Base-by-base conservation (phyloP, 1,140 invertebrate species). In the Stegodyphus dumicola region DNA sequence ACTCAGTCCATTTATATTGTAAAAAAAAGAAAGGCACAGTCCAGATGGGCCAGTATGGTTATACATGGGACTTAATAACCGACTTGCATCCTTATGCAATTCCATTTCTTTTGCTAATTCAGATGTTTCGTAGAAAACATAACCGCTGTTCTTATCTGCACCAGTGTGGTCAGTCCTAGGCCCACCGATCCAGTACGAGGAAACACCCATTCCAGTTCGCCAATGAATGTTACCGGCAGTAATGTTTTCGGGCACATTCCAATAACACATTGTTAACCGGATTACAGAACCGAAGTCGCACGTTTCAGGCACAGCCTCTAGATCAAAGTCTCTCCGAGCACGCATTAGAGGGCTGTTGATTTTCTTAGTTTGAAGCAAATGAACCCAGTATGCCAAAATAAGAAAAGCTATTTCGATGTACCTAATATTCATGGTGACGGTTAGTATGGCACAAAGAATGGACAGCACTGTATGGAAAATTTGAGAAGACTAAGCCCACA, bases 91-190 rank as follows among this genome's bases (percentile, higher is more conserved):
- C 5, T 60, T 60, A 1, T 9, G 15, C 9, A 15, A 48, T 17
- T 11, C 11, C 11, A 18, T 7, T 11, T 65, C 48, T 33, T 64
- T 33, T 60, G 56, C 75, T 7, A 78, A 56, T 71, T 86, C 0
- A 18, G 93, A 94, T 3, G 93, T 93, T 88, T 94, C 93, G 86
- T 93, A 90, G 79, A 94, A 93, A 7, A 92, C 91, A 85, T 94
- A 94, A 2, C 93, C 93, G 71, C 91, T 92, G 92, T 91, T 91
- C 15, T 90, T 89, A 18, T 92, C 90, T 71, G 89, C 78, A 10
- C 87, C 84, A 5, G 88, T 92, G 0, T 92, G 90, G 89, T 94
- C 93, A 11, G 88, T 89, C 0, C 90, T 56, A 9, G 93, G 93
- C 11, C 93, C 93, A 56, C 93, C 93, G 10, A 93, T 87, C 93